phyloP scores from a whole-genome alignment of 2,113 vertebrate genomes.

The Labeo catla region DNA sequence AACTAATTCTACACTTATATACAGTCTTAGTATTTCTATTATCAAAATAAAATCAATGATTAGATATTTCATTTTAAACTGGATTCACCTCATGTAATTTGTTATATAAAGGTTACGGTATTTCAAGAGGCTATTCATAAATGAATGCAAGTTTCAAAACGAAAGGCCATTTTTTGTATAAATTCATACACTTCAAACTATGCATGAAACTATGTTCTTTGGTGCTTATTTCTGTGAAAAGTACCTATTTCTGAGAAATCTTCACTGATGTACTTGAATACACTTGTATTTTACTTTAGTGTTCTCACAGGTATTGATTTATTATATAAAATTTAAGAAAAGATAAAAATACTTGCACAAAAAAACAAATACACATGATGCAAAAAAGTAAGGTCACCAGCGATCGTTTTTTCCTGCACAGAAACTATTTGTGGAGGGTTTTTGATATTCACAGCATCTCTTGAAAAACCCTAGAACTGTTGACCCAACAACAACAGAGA shows the following conservation, averaged over 20 bases:
- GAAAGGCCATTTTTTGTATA: not conserved
- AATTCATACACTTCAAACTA: not conserved
- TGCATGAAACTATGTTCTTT: not conserved
- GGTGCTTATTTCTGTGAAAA: not conserved
- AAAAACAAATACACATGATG: not conserved
- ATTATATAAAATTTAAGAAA: not conserved
- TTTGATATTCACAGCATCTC: constrained; percentile 6
- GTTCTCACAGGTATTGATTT: constrained; percentile 2
- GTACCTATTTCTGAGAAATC: not conserved
- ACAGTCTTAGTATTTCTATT: not conserved
- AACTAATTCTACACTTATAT: not conserved
- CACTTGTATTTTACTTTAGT: not conserved
- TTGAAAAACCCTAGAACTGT: not conserved
- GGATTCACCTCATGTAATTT: not conserved
- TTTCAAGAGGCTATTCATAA: constrained; percentile 69
- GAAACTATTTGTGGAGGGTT: not conserved
- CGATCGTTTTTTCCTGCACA: not conserved
- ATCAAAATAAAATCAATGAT: not conserved
- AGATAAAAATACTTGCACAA: not conserved
- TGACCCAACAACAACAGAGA: constrained; percentile 43
- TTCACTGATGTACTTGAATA: not conserved
- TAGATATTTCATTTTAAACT: not conserved
- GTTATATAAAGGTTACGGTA: constrained; percentile 51
- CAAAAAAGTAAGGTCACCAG: constrained; percentile 13
- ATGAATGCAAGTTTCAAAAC: not conserved